Evolutionary conservation across 1,140 invertebrate species (phyloP), one percentile per base, ranked within the genome.

Genomic region (Drosophila pachea): DNA sequence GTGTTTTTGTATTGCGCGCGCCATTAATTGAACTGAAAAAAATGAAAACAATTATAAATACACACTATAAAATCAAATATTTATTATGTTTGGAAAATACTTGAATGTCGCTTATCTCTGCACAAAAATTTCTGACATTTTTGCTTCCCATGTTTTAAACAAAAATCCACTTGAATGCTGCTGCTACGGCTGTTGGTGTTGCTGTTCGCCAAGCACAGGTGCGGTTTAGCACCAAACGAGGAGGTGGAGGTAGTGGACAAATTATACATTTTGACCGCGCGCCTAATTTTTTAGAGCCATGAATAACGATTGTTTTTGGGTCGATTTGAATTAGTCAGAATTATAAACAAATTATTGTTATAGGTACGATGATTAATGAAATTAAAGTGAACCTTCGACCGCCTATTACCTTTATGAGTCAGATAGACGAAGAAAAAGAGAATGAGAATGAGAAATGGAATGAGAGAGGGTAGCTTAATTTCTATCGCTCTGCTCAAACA

Each of bases 1-100:
- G 55, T 60, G 69, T 79, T 65, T 71, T 62, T 83, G 71, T 73
- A 67, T 53, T 73, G 65, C 68, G 81, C 81, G 79, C 76, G 81
- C 81, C 81, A 84, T 81, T 84, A 86, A 84, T 84, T 86, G 68
- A 84, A 78, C 61, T 16, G n/a, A 69, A 63, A 78, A 72, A 56
- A 56, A 63, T 86, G 64, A 70, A 82, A 78, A 84, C 73, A 65
- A 71, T 82, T 83, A 81, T 78, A 82, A 84, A 82, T 86, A 86
- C 69, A 68, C 82, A 69, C 77, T 86, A 83, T 84, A 84, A 86
- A 84, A 72, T 67, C 56, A 76, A 65, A 77, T 72, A 63, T 86
- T 84, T 84, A 84, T 84, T 76, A 76, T 84, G 81, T 84, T 84
- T 84, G 76, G 81, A 84, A 84, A 84, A 76, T 86, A 86, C 81